These are phyloP conservation scores for Trinectes maculatus DNA, from an alignment of 2,113 vertebrate genomes.

Conservation along the genomic window DNA sequence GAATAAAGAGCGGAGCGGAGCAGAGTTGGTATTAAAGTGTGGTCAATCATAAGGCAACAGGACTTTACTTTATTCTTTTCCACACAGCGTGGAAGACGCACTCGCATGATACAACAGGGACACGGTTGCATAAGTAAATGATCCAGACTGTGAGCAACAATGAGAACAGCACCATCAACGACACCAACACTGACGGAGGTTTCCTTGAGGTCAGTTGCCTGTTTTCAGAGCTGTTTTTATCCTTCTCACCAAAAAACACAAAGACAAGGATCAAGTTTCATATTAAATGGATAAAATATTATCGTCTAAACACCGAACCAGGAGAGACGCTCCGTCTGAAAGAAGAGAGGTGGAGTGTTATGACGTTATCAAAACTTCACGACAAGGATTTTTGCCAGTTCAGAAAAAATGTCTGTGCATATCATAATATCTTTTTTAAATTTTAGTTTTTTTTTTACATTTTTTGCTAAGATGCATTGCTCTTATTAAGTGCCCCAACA, in stretches of 20 bases:
- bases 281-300: slow-evolving; percentile 39
- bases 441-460: slow-evolving; percentile 50
- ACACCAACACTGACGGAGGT: slow-evolving; percentile 62
- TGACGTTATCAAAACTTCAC: slow-evolving; percentile 62
- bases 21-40: too few relatives aligned
- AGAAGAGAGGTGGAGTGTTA: slow-evolving; percentile 43
- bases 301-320: neutral
- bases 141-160: slow-evolving; percentile 66
- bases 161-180: slow-evolving; percentile 65
- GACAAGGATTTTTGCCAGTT: slow-evolving; percentile 60
- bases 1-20: too few relatives aligned
- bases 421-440: slow-evolving; percentile 63
- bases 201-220: slow-evolving; percentile 56
- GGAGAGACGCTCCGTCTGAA: too few relatives aligned
- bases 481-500: slow-evolving; percentile 79
- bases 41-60: too few relatives aligned
- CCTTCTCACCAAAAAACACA: slow-evolving; percentile 50
- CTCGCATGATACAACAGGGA: slow-evolving; percentile 62
- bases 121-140: slow-evolving; percentile 78
- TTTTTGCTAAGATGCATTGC: slow-evolving; percentile 75
- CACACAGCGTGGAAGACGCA: slow-evolving; percentile 51
- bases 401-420: slow-evolving; percentile 66
- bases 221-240: slow-evolving; percentile 42
- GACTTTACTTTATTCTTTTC: too few relatives aligned
- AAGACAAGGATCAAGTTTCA: slow-evolving; percentile 34